Conservation (phyloP, 2,888 invertebrate species). For the Platypus cylindrus region DNA sequence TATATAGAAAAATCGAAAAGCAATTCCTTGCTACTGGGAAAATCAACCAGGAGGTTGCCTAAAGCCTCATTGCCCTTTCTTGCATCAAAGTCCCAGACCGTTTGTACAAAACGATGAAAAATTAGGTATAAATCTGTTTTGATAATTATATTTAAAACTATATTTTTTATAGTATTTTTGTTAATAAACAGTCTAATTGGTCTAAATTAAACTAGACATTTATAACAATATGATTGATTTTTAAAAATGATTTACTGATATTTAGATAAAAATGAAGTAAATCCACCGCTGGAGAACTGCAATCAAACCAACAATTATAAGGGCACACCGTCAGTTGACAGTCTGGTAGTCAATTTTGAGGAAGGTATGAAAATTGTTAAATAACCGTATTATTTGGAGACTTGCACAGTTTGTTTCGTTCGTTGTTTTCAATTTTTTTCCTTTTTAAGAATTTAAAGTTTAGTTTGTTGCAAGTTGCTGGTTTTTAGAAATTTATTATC, state of each 20-base stretch:
- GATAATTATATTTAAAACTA: background rate
- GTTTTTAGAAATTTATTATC: conserved; percentile 3
- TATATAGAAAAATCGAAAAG: conserved; percentile 63
- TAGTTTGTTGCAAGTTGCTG: conserved; percentile 3
- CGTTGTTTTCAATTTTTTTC: too few relatives aligned
- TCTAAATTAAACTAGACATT: too few relatives aligned
- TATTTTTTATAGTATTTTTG: conserved; percentile 1
- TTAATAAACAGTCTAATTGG: background rate
- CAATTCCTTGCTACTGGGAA: conserved; percentile 80
- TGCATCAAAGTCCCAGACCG: conserved; percentile 43
- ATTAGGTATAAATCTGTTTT: conserved; percentile 6
- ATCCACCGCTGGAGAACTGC: conserved; percentile 12
- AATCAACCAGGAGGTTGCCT: conserved; percentile 72
- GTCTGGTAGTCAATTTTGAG: conserved; percentile 66
- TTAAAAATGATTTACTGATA: background rate
- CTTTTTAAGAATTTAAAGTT: conserved; percentile 6
- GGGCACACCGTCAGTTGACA: conserved; percentile 38
- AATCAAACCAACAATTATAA: conserved; percentile 11
- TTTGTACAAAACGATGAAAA: conserved; percentile 5
- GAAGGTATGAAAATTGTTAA: conserved; percentile 68
- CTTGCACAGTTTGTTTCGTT: conserved; percentile 3
- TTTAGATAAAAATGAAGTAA: conserved; percentile 4
- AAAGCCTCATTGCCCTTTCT: conserved; percentile 74
- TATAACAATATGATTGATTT: background rate
- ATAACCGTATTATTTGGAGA: conserved; percentile 20